These are phyloP conservation scores for Apodemus agrarius DNA, from an alignment of 2,797 vertebrate genomes.

Conservation along the genomic window DNA sequence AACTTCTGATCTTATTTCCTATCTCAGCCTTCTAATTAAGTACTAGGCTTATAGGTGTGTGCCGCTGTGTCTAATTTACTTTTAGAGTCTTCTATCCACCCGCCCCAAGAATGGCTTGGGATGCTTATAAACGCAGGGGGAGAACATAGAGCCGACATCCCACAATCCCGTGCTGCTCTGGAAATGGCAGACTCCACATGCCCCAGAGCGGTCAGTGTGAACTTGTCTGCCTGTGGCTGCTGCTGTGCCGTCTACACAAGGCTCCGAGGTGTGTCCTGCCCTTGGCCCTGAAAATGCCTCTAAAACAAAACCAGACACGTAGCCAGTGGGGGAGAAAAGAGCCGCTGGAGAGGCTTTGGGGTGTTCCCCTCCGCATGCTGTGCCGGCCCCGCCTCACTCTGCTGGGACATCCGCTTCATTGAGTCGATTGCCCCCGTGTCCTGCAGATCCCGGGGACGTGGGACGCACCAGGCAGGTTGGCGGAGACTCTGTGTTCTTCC, in stretches of 20 bases:
- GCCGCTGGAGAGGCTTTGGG: neutral
- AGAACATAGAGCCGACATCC: neutral
- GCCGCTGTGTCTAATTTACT: too few species aligned
- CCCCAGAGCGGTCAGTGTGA: neutral
- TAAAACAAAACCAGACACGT: neutral
- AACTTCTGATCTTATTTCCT: neutral
- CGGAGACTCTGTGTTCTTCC: slow-evolving; percentile 85
- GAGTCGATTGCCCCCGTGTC: slow-evolving; percentile 70
- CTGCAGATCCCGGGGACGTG: slow-evolving; percentile 80
- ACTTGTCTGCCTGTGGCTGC: rapidly evolving
- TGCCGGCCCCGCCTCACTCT: neutral
- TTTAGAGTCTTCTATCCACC: slow-evolving; percentile 62
- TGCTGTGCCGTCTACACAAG: neutral
- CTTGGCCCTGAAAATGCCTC: neutral
- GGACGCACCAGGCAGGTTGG: slow-evolving; percentile 88
- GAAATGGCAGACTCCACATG: neutral
- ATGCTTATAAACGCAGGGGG: neutral
- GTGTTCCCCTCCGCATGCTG: neutral
- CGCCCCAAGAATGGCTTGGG: neutral
- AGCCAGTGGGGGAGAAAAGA: neutral
- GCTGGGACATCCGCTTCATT: slow-evolving; percentile 9
- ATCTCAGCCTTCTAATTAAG: neutral
- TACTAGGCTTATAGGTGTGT: neutral
- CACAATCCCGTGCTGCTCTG: neutral
- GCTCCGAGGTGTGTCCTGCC: neutral